These are phyloP conservation scores for Phrynocephalus versicolor DNA, from an alignment of 2,113 vertebrate genomes.

Conservation along the genomic window DNA sequence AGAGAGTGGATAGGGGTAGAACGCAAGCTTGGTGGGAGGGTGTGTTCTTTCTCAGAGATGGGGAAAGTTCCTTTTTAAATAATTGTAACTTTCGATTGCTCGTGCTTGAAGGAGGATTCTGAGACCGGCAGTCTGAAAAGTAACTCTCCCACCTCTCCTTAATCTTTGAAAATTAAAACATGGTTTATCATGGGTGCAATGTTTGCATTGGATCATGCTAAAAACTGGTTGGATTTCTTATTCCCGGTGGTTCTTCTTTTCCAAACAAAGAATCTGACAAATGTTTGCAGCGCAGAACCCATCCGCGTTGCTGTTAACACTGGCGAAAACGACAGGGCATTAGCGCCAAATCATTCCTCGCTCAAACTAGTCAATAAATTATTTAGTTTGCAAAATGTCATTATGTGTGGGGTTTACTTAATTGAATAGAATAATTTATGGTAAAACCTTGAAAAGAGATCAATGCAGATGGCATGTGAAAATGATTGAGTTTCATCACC, in stretches of 20 bases:
- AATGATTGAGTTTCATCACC: conserved; percentile 77
- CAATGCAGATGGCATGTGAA: conserved; percentile 75
- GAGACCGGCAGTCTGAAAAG: too few relatives aligned
- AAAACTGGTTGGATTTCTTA: conserved; percentile 50
- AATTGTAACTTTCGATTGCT: too few relatives aligned
- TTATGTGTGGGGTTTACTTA: conserved; percentile 82
- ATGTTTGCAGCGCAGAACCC: conserved; percentile 36
- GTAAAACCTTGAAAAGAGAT: conserved; percentile 80
- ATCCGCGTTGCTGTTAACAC: conserved; percentile 66
- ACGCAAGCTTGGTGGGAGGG: background rate
- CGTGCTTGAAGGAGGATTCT: too few relatives aligned
- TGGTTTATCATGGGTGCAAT: background rate
- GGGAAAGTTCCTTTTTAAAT: too few relatives aligned
- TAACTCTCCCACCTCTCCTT: too few relatives aligned
- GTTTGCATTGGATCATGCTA: background rate
- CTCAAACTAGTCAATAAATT: conserved; percentile 82
- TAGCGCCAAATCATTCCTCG: conserved; percentile 68
- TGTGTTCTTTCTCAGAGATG: background rate
- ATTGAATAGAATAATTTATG: conserved; percentile 89
- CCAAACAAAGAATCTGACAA: conserved; percentile 65
- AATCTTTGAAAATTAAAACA: background rate
- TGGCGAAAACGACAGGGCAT: conserved; percentile 70
- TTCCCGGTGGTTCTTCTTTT: conserved; percentile 60
- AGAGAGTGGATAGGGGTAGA: too few relatives aligned
- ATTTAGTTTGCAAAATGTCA: conserved; percentile 85